Conservation (phyloP, 2,888 invertebrate genomes). For the Tuberolachnus salignus region DNA sequence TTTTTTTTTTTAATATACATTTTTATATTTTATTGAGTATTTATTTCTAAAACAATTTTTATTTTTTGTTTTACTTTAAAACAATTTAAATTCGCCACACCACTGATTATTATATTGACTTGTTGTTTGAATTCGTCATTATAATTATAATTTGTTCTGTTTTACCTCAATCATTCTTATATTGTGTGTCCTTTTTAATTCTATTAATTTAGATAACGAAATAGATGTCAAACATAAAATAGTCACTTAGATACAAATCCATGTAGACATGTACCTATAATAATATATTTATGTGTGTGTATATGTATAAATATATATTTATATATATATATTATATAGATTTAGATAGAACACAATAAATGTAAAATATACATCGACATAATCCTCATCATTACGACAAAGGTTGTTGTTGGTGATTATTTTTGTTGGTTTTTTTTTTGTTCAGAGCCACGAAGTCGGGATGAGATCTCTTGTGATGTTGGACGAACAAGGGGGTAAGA, state of each 20-base stretch:
- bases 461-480: constrained; percentile 99
- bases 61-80: no score
- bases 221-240: constrained; percentile 9
- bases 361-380: constrained; percentile 39
- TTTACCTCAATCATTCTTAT: neutral
- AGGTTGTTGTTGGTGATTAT: constrained; percentile 30
- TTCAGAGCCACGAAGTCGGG: constrained; percentile 99
- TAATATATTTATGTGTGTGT: neutral
- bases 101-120: constrained; percentile 18
- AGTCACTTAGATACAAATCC: constrained; percentile 28
- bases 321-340: constrained; percentile 2
- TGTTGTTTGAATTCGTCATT: constrained; percentile 37
- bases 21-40: no score
- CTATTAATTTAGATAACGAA: constrained; percentile 19
- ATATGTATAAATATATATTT: constrained; percentile 1
- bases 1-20: no score
- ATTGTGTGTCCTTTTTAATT: constrained; percentile 21
- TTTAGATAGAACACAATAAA: constrained; percentile 35
- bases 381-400: constrained; percentile 37
- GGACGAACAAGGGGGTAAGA: constrained; percentile 99
- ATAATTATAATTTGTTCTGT: constrained; percentile 31
- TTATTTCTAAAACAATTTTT: no score
- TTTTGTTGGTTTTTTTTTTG: constrained; percentile 58
- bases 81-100: no score
- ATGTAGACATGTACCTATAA: constrained; percentile 23